Evolutionary conservation across 2,113 vertebrate genomes (phyloP), one percentile per base, ranked within the genome.

Genomic region (Rhea pennata): DNA sequence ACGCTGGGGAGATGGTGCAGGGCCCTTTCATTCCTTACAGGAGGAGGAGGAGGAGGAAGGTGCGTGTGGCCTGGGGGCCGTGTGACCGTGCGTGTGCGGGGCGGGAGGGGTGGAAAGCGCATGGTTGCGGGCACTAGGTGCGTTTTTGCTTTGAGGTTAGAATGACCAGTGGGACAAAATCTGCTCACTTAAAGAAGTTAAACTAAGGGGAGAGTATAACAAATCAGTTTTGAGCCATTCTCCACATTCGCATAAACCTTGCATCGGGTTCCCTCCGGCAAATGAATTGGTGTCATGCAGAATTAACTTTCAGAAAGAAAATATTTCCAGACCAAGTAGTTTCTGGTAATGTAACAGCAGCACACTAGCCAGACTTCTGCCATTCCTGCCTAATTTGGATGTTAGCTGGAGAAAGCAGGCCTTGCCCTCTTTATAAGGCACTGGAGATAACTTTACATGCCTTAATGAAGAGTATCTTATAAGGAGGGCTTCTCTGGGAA

Each of bases 121-220:
- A 95, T 96, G 95, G 95, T 9, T 36, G 90, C 39, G 44, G 87
- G 91, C 61, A 2, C 95, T 72, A 9, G 40, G 95, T 75, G 83
- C 74, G 84, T 70, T 92, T 84, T 91, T 85, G 95, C 79, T 96
- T 95, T 84, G 44, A 93, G 91, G 89, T 97, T 97, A 97, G 91
- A 95, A 93, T 65, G 97, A 97, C 97, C 97, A 94, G 92, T 87
- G 96, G 97, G 97, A 97, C 95, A 97, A 97, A 97, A 97, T 95
- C 90, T 74, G 81, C 86, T 97, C 1, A 0, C 89, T 96, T 87
- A 85, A 84, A 95, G 73, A 94, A 85, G 80, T 84, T 61, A 88
- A 95, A 90, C 88, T 92, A 62, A 40, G 48, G 87, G 51, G 62
- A 81, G 67, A 90, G 74, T 3, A 15, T 51, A 93, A 75, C 58